phyloP scores from a whole-genome alignment of 2,797 vertebrate species.

The Neosilurus hyrtlii region DNA sequence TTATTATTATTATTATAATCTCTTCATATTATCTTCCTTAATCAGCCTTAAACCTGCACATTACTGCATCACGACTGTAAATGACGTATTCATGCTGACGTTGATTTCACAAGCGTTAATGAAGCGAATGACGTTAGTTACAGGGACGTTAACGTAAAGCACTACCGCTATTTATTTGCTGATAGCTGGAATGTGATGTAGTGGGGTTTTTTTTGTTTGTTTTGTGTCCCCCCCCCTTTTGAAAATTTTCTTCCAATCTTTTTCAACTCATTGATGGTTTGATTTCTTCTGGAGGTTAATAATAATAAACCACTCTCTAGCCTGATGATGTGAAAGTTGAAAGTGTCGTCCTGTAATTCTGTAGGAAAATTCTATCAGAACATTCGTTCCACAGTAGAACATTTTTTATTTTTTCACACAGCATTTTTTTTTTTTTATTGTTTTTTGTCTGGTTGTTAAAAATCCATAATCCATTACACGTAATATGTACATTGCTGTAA shows the following conservation, averaged over 20 bases:
- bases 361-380: slow-evolving; percentile 61
- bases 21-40: too few relatives aligned
- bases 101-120: too few relatives aligned
- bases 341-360: slow-evolving; percentile 59
- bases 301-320: neutral
- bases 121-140: neutral
- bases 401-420: slow-evolving; percentile 32
- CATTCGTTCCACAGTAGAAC: slow-evolving; percentile 11
- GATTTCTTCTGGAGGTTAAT: neutral
- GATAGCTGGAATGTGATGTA: neutral
- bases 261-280: neutral
- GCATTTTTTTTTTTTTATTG: neutral
- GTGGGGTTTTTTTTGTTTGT: too few relatives aligned
- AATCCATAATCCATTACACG: neutral
- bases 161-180: slow-evolving; percentile 18
- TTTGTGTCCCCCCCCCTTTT: too few relatives aligned
- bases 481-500: neutral
- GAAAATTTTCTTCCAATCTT: too few relatives aligned
- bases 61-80: neutral
- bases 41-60: rapidly evolving
- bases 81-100: neutral
- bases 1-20: too few relatives aligned
- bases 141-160: neutral
- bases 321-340: neutral
- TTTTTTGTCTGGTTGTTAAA: neutral